Base-by-base conservation (phyloP, 2,888 invertebrate genomes). In the Tiliacea citrago region DNA sequence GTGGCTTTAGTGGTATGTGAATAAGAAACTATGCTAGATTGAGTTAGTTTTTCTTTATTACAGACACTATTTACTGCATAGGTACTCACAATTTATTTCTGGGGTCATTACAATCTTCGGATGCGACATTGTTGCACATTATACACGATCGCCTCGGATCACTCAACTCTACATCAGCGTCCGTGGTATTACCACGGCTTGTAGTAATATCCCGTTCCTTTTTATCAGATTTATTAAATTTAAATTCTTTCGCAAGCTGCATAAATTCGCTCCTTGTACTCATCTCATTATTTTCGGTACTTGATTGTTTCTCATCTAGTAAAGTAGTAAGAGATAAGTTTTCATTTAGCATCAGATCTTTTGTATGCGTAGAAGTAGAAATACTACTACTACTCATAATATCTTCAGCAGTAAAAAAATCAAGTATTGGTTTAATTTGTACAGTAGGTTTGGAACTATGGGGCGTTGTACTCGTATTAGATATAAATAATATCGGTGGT, bases 51-150 rank as follows among this genome's bases (percentile, higher is more conserved):
- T 51, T 16, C 3, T 35, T 16, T 6, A n/a, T 5, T 47, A 21
- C 1, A 9, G 7, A 3, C 42, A 10, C 29, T 57, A 62, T 65
- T 74, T 58, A 51, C 47, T 24, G 35, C 21, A 24, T 79, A n/a
- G n/a, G n/a, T n/a, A 92, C 94, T 92, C 82, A 95, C 95, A 93
- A 76, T 89, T 92, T 93, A 65, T 92, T 90, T 83, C 83, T 87
- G 7, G 95, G 95, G 53, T 91, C 86, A 83, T 84, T 88, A 77
- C 95, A 95, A 66, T 92, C 89, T 75, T 91, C 91, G 29, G 79
- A 66, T 2, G 73, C 81, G 10, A 94, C 86, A 86, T 95, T 95
- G 82, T 94, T 88, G 83, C 95, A 95, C 77, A 83, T 77, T 77
- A 95, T 92, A 80, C 95, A 95, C 4, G 94, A 92, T 69, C 90